phyloP scores from a whole-genome alignment of 2,113 vertebrate genomes.

The Oceanodroma tethys region DNA sequence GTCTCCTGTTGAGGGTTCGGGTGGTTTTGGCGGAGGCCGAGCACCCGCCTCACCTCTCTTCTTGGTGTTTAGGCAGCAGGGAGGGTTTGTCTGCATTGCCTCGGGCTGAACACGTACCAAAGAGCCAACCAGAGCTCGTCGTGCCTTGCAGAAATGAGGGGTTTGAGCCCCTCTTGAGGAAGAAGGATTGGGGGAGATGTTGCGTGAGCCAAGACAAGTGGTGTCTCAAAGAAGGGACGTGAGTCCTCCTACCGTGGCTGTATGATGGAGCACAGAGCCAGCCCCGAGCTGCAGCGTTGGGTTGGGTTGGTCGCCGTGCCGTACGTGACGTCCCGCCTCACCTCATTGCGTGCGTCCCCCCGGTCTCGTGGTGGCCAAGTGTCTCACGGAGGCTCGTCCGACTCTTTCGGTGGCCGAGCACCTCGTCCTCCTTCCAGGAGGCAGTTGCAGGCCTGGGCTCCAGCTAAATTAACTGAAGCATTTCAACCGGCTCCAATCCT shows the following conservation, averaged over 20 bases:
- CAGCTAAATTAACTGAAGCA: conserved; percentile 53
- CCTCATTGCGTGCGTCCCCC: accelerated
- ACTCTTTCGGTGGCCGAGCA: not conserved
- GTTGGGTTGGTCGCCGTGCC: not conserved
- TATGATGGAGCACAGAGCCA: not conserved
- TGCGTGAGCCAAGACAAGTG: not conserved
- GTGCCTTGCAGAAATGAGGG: not conserved
- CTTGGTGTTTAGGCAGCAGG: not conserved
- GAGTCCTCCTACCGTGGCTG: not conserved
- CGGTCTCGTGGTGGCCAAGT: accelerated
- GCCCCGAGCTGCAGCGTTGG: not conserved
- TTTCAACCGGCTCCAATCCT: conserved; percentile 69
- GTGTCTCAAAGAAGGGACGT: not conserved
- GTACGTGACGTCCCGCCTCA: accelerated
- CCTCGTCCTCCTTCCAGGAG: not conserved
- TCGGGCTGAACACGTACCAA: not conserved
- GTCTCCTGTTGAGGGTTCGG: not conserved
- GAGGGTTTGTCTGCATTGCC: not conserved
- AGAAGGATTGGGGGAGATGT: not conserved
- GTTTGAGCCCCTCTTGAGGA: not conserved
- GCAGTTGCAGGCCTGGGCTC: not conserved
- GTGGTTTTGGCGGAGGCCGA: not conserved
- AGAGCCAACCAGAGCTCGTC: not conserved
- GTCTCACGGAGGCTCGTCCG: not conserved
- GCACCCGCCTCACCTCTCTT: not conserved